These are phyloP conservation scores for Mesitornis unicolor DNA, from an alignment of 2,113 vertebrate genomes.

Conservation along the genomic window DNA sequence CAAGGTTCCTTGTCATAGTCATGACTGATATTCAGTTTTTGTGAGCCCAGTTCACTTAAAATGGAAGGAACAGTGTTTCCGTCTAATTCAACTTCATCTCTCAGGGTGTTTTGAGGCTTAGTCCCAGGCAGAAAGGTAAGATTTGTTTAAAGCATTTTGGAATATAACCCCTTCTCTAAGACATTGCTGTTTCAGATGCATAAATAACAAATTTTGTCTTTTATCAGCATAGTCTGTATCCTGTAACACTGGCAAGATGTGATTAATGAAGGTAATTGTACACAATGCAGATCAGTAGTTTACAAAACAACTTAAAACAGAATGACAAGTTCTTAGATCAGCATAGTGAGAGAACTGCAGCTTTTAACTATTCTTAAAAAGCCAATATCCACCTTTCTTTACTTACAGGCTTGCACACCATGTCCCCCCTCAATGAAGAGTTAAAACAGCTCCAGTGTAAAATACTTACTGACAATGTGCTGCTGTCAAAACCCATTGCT, in stretches of 20 bases:
- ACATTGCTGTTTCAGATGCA: background rate
- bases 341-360: background rate
- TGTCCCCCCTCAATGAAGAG: background rate
- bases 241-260: background rate
- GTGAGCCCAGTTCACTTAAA: background rate
- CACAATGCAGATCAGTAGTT: background rate
- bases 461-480: background rate
- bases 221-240: background rate
- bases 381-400: background rate
- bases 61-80: background rate
- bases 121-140: background rate
- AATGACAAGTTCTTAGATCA: background rate
- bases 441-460: background rate
- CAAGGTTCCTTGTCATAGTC: background rate
- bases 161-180: background rate
- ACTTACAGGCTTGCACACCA: background rate
- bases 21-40: background rate
- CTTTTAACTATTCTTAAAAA: background rate
- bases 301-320: background rate
- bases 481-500: background rate
- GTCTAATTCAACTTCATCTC: background rate
- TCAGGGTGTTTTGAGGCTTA: background rate
- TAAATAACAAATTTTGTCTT: background rate
- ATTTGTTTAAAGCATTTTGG: background rate
- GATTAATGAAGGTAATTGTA: background rate